These are phyloP conservation scores for Euborellia annulipes DNA, from an alignment of 1,140 invertebrate genomes.

Conservation along the genomic window DNA sequence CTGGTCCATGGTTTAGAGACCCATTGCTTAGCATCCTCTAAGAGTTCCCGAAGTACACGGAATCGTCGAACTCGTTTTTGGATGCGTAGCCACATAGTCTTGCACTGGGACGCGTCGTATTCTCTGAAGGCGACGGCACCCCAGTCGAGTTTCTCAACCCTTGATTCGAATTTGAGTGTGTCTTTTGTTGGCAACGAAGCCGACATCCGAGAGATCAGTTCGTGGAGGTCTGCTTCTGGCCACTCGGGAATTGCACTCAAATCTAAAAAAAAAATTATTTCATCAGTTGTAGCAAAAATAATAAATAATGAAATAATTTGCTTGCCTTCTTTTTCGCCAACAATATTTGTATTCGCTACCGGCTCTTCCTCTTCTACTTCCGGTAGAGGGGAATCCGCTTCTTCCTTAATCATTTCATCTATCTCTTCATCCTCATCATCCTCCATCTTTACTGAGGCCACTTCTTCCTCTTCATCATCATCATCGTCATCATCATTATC, in stretches of 20 bases:
- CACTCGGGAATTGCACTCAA: slow-evolving; percentile 20
- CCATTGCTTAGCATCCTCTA: slow-evolving; percentile 31
- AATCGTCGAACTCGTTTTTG: slow-evolving; percentile 27
- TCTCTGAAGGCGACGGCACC: slow-evolving; percentile 17
- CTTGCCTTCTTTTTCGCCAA: no score
- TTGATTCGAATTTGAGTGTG: slow-evolving; percentile 14
- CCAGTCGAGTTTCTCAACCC: slow-evolving; percentile 18
- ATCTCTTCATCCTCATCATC: no score
- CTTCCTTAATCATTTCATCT: no score
- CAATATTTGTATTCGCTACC: no score
- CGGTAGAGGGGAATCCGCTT: no score
- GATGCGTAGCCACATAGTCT: slow-evolving; percentile 27
- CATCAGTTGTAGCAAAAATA: no score
- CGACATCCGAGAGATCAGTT: slow-evolving; percentile 14
- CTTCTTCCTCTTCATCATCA: no score
- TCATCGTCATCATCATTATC: no score
- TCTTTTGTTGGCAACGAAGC: slow-evolving; percentile 13
- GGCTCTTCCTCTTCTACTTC: no score
- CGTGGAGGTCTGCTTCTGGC: slow-evolving; percentile 11
- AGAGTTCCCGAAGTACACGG: slow-evolving; percentile 29
- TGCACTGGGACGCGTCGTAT: slow-evolving; percentile 23
- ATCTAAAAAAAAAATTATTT: slow-evolving; percentile 28
- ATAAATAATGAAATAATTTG: no score
- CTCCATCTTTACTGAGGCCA: no score
- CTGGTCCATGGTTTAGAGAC: slow-evolving; percentile 28